Evolutionary conservation across 2,113 vertebrate genomes (phyloP), one percentile per base, ranked within the genome.

Genomic region (Hyaena hyaena): DNA sequence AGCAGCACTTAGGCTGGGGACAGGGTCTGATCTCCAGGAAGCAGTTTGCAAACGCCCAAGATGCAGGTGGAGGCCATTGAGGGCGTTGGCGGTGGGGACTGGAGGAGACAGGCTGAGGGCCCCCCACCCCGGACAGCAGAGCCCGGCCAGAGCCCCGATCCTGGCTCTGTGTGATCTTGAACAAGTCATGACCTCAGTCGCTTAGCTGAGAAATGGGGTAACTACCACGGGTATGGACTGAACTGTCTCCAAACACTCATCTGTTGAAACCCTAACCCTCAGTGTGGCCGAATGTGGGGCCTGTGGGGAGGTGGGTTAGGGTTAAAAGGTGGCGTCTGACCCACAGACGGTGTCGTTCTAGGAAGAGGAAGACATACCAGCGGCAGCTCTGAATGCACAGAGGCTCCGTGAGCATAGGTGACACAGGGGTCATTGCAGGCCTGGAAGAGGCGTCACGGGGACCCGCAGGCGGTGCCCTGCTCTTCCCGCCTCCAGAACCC

Each of bases 401-500:
- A 65, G 11, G 63, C 23, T 23, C 35, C 43, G 35, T 14, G 71
- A 45, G 6, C 73, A 4, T 8, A 2, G 21, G 39, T 39, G 39
- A 2, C 2, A 1, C 58, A 15, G 7, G 43, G 5, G 39, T 26
- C 21, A 2, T 8, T 9, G 58, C 21, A 1, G 4, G 53, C 21
- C 87, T 17, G 31, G 33, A 55, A n/a, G 23, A 26, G 9, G 11
- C 23, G 73, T 4, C 58, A 1, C 0, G 2, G 4, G 87, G 43
- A 12, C 43, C 73, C 4, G 4, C 43, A 19, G 58, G n/a, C 0
- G 14, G 39, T 43, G 0, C 23, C 58, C 26, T 1, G 21, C 12
- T 28, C 43, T 33, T 2, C 55, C 21, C 5, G 80, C 80, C 31
- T 10, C 80, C 69, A 4, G 69, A 10, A 39, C 53, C 0, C 7